Base-by-base conservation (phyloP, 1,140 invertebrate species). In the Bombus cullumanus region DNA sequence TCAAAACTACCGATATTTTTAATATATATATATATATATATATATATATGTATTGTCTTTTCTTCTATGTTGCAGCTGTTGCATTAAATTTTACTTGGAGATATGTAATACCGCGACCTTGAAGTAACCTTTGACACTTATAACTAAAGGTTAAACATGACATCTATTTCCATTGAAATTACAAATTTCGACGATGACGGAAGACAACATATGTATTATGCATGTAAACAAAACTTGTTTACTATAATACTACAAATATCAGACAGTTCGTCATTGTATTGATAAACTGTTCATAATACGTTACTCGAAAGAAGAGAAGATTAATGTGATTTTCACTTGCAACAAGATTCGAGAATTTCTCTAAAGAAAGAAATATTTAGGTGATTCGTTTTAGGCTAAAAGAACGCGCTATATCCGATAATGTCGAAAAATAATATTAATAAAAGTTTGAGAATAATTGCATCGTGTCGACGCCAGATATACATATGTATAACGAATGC, bases 391-490 rank as follows among this genome's bases (percentile, higher is more conserved):
- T 68, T 25, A 10, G 22, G 22, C 3, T 9, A 66, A 1, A 47
- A 47, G n/a, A 31, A 31, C 62, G 31, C 15, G 28, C 6, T 68
- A 25, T 41, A 8, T 64, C 57, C 59, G 59, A 82, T 74, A n/a
- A 69, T 34, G 64, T 59, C 34, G 62, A 76, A 82, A 66, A 72
- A 81, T 74, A 83, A 81, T 71, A 71, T 39, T 81, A 80, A 72
- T 34, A 76, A 82, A 71, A 13, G 28, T 57, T 25, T 28, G 72
- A 41, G 31, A 75, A 76, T 80, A 69, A 76, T 83, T 47, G 37
- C 37, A 80, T 69, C 53, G 12, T 62, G 39, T 75, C 41, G 80
- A 25, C 41, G 53, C 18, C 66, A 31, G 22, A 37, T 37, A 15
- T 18, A 34, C 6, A 22, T 25, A 34, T 10, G 18, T 68, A 39